These are phyloP conservation scores for Lepeophtheirus nordmannii DNA, from an alignment of 2,888 invertebrate species.

Conservation along the genomic window DNA sequence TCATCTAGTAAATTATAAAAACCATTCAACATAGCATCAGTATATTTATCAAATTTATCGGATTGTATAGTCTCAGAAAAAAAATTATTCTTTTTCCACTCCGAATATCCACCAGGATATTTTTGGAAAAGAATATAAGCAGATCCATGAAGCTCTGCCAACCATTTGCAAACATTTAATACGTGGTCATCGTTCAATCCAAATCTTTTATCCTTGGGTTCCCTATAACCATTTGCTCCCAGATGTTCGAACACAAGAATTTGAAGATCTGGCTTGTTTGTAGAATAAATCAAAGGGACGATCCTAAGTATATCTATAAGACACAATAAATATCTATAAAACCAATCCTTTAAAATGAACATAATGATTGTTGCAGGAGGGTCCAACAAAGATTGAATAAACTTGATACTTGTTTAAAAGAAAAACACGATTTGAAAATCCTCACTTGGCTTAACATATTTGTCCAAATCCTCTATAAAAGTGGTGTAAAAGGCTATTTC, in stretches of 20 bases:
- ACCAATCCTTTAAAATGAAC: too few relatives aligned
- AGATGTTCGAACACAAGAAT: conserved; percentile 1
- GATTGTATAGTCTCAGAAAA: not conserved
- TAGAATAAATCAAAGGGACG: not conserved
- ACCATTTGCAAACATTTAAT: not conserved
- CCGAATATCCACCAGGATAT: not conserved
- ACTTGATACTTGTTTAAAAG: too few relatives aligned
- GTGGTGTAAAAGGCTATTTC: too few relatives aligned
- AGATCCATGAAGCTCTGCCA: conserved; percentile 9
- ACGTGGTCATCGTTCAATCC: not conserved
- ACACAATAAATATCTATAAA: too few relatives aligned
- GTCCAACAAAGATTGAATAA: too few relatives aligned
- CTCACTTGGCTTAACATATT: too few relatives aligned
- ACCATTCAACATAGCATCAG: not conserved
- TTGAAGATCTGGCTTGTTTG: not conserved
- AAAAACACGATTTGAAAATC: too few relatives aligned
- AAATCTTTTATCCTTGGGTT: not conserved
- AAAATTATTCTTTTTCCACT: conserved; percentile 2
- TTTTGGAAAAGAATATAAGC: not conserved
- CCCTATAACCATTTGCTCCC: not conserved
- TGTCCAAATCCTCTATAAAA: too few relatives aligned
- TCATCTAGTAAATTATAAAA: not conserved
- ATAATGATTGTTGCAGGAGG: too few relatives aligned
- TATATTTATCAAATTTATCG: not conserved
- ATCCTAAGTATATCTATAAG: not conserved